Percentiles rank a stretch among this genome's conserved stretches.
Conservation (phyloP, 2,113 vertebrate genomes). For the Zonotrichia leucophrys region DNA sequence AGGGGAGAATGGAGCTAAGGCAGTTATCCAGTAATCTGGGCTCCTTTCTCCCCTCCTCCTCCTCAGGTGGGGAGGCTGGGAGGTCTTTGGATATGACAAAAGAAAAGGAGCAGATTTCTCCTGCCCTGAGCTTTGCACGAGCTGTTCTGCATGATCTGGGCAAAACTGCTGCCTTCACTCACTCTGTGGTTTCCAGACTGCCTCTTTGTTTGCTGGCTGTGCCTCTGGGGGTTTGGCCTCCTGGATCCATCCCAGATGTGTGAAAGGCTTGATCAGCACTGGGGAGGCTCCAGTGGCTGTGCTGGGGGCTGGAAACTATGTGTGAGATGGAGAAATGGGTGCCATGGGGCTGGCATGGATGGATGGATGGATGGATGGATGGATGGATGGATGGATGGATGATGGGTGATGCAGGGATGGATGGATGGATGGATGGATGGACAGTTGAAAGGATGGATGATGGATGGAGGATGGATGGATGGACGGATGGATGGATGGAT, state of each 20-base stretch:
- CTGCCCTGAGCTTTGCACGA: neutral
- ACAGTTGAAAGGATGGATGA: no score
- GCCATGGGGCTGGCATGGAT: neutral
- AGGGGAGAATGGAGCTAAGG: neutral
- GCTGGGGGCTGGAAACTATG: rapidly evolving
- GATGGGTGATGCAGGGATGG: no score
- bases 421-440: no score
- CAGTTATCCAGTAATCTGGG: neutral
- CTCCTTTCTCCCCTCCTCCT: conserved; percentile 1
- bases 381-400: no score
- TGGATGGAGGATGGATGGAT: neutral
- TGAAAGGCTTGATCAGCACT: rapidly evolving
- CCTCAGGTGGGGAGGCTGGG: neutral
- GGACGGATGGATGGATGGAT: neutral
- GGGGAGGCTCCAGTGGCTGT: neutral
- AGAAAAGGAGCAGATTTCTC: neutral
- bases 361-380: neutral
- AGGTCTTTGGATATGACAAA: neutral
- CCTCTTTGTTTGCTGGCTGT: neutral
- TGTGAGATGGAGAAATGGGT: neutral
- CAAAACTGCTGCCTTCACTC: neutral
- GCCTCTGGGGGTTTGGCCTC: neutral
- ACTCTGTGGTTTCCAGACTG: neutral
- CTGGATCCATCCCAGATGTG: rapidly evolving
- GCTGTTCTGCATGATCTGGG: neutral